Conservation (phyloP, 2,113 vertebrate genomes). For the Sardina pilchardus region DNA sequence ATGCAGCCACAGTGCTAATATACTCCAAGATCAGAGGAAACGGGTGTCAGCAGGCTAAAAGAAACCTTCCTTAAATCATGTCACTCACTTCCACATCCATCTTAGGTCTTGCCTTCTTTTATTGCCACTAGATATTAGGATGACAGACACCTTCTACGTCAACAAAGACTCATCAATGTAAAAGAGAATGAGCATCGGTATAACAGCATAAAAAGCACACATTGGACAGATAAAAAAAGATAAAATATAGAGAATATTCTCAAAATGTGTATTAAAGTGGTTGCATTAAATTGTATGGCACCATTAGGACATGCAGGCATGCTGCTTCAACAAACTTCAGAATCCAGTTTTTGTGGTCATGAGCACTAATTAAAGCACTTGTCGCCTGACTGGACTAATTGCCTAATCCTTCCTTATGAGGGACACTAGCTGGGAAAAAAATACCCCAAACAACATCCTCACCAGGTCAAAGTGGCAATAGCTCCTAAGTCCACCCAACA, state of each 20-base stretch:
- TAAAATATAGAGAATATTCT: not conserved
- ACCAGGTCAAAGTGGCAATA: not conserved
- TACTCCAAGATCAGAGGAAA: not conserved
- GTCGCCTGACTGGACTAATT: constrained; percentile 6
- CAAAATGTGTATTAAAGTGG: not conserved
- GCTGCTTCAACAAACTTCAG: not conserved
- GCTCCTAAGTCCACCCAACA: not conserved
- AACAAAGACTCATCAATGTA: not conserved
- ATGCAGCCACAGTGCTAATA: not conserved
- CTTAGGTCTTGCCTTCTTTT: not conserved
- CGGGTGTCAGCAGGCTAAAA: not conserved
- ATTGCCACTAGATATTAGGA: not conserved
- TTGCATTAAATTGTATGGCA: not conserved
- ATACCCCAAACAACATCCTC: not conserved
- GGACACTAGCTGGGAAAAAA: not conserved
- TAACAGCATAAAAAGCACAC: not conserved
- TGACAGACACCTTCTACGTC: not conserved
- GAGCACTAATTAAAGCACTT: not conserved
- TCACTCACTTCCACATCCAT: not conserved
- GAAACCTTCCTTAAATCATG: not conserved
- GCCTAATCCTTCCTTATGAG: not conserved
- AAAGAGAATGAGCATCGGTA: not conserved
- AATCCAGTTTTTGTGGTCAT: not conserved
- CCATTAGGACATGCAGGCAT: not conserved
- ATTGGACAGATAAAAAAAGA: not conserved